phyloP scores from a whole-genome alignment of 2,888 invertebrate genomes.

The Steinernema scapterisci region DNA sequence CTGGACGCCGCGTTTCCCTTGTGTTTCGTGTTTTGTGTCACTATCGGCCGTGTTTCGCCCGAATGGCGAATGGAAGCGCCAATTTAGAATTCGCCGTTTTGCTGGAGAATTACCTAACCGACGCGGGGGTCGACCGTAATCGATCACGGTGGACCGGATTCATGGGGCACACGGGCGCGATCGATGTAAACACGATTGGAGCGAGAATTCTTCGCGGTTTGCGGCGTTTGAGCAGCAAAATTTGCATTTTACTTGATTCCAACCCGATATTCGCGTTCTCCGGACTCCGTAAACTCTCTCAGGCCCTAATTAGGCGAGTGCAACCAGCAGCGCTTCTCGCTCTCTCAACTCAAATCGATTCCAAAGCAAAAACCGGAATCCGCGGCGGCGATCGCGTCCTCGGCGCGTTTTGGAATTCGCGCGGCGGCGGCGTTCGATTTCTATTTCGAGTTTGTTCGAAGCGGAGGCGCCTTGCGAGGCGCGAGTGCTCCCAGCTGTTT shows the following conservation, averaged over 20 bases:
- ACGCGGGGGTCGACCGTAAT: constrained; percentile 9
- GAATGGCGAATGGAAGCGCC: not conserved
- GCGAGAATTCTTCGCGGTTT: too few species aligned
- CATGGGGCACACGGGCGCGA: not conserved
- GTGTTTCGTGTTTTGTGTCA: too few species aligned
- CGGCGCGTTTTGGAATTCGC: not conserved
- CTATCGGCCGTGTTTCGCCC: too few species aligned
- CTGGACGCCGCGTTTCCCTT: too few species aligned
- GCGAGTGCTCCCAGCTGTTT: not conserved
- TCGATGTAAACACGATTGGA: constrained; percentile 5
- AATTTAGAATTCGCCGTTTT: not conserved
- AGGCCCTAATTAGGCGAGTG: constrained; percentile 5
- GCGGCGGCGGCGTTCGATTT: not conserved
- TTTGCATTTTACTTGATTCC: not conserved
- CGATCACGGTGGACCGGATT: constrained; percentile 12
- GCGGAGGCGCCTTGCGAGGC: not conserved
- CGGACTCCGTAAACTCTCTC: not conserved
- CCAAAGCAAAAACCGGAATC: constrained; percentile 5
- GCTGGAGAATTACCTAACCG: constrained; percentile 7
- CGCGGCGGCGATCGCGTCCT: constrained; percentile 1
- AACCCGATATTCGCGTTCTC: not conserved
- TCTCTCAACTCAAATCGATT: not conserved
- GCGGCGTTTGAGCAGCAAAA: too few species aligned
- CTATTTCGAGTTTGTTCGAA: not conserved
- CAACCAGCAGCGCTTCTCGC: not conserved